Evolutionary conservation across 2,113 vertebrate species (phyloP), one percentile per base, ranked within the genome.

Genomic region (Buteo buteo): DNA sequence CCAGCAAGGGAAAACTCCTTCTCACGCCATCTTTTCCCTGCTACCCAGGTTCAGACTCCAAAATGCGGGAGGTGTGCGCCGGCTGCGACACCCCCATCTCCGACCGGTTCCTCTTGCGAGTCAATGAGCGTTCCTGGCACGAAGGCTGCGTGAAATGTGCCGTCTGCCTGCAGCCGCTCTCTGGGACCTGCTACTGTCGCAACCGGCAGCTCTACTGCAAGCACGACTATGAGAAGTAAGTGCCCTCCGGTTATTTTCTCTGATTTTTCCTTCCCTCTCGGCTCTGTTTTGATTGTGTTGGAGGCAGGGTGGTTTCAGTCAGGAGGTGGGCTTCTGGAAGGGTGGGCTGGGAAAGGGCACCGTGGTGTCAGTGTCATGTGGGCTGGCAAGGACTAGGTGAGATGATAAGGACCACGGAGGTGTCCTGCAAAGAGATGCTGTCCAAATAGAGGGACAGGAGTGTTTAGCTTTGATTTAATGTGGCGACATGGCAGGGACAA

Each of bases 161-260:
- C 3, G 98, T 98, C 76, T 99, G 99, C 95, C 96, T 98, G 92
- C 98, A 98, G 91, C 97, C 97, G 3, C 98, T 99, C 65, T 97
- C 98, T 8, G 99, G 99, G 54, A 99, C 98, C 84, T 99, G 99
- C 96, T 99, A 99, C 97, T 98, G 98, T 57, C 98, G 98, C 79
- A 98, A 99, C 97, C 98, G 98, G 31, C 98, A 98, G 93, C 98
- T 99, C 40, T 99, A 99, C 98, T 99, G 99, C 98, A 99, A 99
- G 49, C 98, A 98, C 38, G 99, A 99, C 98, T 99, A 99, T 54
- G 98, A 99, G 88, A 99, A 99, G 99, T 99, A 98, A 98, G 98
- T 47, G 42, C 13, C 15, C 29, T 7, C 14, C 1, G 2, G 2
- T 7, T 52, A 26, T 9, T 16, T 55, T 19, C 16, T n/a, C 10